Evolutionary conservation across 2,888 invertebrate genomes (phyloP).

Genomic region (Brachypalpus laphriformis): DNA sequence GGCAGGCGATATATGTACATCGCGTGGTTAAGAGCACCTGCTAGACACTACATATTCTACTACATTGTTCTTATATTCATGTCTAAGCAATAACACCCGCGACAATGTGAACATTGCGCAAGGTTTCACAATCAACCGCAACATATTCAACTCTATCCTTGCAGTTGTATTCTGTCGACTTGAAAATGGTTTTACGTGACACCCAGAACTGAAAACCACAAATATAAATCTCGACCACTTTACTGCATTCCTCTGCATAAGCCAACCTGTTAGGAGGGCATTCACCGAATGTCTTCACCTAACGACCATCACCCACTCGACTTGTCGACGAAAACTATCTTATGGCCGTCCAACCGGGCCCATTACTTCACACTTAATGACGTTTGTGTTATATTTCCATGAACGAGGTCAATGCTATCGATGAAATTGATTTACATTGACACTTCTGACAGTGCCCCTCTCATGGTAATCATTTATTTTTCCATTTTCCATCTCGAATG

Average conservation of each 20-base stretch:
- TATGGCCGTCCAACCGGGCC: background rate
- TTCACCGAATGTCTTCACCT: background rate
- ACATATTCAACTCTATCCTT: background rate
- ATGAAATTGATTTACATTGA: constrained; percentile 1
- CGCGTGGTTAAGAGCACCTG: no score
- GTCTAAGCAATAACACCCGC: no score
- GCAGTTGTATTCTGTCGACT: background rate
- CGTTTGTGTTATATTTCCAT: background rate
- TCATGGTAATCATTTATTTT: background rate
- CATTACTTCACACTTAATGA: background rate
- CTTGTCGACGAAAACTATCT: background rate
- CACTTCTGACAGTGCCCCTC: background rate
- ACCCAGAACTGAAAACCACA: background rate
- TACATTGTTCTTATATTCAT: no score
- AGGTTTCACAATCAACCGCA: no score
- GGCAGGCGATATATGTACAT: no score
- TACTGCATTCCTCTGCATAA: background rate
- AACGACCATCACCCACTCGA: background rate
- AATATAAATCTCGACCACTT: background rate
- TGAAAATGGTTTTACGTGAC: background rate
- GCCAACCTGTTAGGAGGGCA: background rate
- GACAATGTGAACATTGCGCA: no score
- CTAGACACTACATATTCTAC: no score
- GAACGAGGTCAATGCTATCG: background rate
- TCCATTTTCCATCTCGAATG: background rate